Evolutionary conservation across 2,797 vertebrate genomes (phyloP).

Genomic region (Squalus acanthias): DNA sequence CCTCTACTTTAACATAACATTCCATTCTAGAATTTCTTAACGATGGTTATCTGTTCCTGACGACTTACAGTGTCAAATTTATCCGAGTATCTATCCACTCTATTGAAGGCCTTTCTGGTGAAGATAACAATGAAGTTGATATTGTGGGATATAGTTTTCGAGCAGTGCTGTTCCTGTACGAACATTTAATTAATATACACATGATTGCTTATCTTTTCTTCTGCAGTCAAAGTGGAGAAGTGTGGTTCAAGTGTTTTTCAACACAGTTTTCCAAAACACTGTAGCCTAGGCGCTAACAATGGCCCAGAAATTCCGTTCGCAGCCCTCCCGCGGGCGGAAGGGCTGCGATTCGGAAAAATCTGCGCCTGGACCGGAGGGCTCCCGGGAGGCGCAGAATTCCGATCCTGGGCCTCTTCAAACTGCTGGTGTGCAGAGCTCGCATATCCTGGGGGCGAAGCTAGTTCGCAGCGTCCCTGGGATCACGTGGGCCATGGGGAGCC

Average conservation of each 20-base stretch:
- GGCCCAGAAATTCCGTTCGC: no score
- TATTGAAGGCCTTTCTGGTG: neutral
- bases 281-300: neutral
- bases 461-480: no score
- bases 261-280: neutral
- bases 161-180: neutral
- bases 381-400: no score
- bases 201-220: slow-evolving; percentile 24
- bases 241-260: neutral
- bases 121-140: neutral
- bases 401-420: no score
- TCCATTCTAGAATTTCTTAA: slow-evolving; percentile 21
- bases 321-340: no score
- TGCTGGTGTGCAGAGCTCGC: no score
- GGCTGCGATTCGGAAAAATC: no score
- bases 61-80: neutral
- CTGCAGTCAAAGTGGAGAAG: neutral
- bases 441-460: no score
- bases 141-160: neutral
- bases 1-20: neutral
- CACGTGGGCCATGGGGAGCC: no score
- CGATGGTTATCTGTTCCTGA: neutral
- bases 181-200: neutral
- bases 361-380: no score
- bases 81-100: neutral